Evolutionary conservation across 2,888 invertebrate species (phyloP), one percentile per base, ranked within the genome.

Genomic region (Platycnemis pennipes): DNA sequence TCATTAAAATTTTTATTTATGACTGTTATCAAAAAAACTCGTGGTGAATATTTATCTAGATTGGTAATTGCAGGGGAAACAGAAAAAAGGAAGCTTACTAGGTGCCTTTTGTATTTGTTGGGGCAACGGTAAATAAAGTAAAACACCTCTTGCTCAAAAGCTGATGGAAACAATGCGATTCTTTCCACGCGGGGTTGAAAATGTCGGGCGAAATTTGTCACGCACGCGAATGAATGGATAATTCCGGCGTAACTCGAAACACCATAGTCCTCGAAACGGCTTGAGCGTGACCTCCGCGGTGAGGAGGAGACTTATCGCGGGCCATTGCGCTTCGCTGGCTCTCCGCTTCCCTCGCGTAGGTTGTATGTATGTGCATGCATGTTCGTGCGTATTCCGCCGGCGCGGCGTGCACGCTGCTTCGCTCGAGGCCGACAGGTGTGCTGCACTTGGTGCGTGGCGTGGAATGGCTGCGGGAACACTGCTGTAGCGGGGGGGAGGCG

Each of bases 241-340:
- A 77, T 3, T 26, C 31, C 77, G n/a, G 46, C 16, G 31, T 5
- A 88, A 31, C n/a, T n/a, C n/a, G n/a, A n/a, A n/a, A n/a, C n/a
- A n/a, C n/a, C 42, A 44, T 91, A 44, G 56, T 26, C 56, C 42
- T 42, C 44, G 91, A 44, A 45, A 45, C 91, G 63, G 63, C 26
- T 89, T 56, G 89, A 89, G 56, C 91, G 44, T 91, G 63, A 91
- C 91, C 91, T 91, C 56, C 53, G 56, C 53, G 89, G 31, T 53
- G 37, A 26, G 42, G 19, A 19, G 56, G n/a, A 42, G 49, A 69
- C n/a, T 26, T 56, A 44, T 53, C 89, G 49, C 91, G 91, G 91
- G 91, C 69, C 91, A 69, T n/a, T 91, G 69, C 63, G 91, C 91
- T 45, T n/a, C 91, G 63, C n/a, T 91, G 63, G 2, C n/a, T 63